These are phyloP conservation scores for Rhopalosiphum maidis DNA, from an alignment of 1,140 invertebrate species.

Conservation along the genomic window DNA sequence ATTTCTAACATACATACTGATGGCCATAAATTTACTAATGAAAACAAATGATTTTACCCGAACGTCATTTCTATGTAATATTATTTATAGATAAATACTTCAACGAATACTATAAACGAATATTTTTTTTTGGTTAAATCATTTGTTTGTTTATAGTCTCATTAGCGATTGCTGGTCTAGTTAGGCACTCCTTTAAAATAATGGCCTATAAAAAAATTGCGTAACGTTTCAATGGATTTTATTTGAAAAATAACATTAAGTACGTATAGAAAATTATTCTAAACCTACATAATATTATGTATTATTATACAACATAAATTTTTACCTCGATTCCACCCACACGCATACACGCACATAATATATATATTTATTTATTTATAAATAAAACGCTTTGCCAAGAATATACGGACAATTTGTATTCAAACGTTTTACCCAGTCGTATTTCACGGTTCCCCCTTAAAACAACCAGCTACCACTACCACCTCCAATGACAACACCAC, in stretches of 20 bases:
- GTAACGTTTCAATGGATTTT: not conserved
- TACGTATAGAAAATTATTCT: slow-evolving; percentile 16
- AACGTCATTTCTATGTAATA: not conserved
- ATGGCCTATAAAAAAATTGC: not conserved
- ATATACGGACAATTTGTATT: slow-evolving; percentile 50
- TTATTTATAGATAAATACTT: not conserved
- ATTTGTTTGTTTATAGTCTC: not conserved
- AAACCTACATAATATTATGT: not conserved
- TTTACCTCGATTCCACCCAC: not conserved
- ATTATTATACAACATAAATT: not conserved
- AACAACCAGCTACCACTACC: not conserved
- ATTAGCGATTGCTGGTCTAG: not conserved
- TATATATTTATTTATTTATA: not conserved
- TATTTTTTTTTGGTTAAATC: not conserved
- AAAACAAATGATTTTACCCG: not conserved
- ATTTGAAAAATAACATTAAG: not conserved
- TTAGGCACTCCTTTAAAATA: not conserved
- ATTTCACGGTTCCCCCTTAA: slow-evolving; percentile 47
- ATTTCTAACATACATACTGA: not conserved
- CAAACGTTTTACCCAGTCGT: slow-evolving; percentile 55
- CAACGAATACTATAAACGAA: not conserved
- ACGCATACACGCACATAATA: not conserved
- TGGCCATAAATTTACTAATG: slow-evolving; percentile 1
- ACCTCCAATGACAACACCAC: not conserved
- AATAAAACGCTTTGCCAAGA: slow-evolving; percentile 42